Conservation (phyloP, 2,797 vertebrate genomes). For the Cyprinella venusta region DNA sequence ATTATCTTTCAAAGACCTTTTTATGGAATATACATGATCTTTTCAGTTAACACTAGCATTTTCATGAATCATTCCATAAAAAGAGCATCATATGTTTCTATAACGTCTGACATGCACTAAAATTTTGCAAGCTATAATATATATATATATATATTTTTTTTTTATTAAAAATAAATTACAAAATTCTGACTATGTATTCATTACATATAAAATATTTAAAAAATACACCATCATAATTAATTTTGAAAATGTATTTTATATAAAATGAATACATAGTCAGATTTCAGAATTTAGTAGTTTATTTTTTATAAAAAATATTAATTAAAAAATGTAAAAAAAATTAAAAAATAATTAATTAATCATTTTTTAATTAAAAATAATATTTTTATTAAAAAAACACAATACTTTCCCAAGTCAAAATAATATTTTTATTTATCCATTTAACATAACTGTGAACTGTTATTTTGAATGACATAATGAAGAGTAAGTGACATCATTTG, state of each 20-base stretch:
- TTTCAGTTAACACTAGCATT: not conserved
- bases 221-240: no score
- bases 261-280: not conserved
- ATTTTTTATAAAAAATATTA: no score
- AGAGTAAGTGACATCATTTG: not conserved
- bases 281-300: not conserved
- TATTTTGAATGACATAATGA: not conserved
- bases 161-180: no score
- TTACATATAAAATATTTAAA: no score
- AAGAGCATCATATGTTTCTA: not conserved
- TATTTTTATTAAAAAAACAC: no score
- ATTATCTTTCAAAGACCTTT: not conserved
- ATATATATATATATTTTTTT: no score
- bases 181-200: no score
- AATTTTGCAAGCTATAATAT: no score
- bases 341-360: no score
- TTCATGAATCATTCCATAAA: not conserved
- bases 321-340: no score
- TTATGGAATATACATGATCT: not conserved
- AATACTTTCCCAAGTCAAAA: not conserved
- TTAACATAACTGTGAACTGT: not conserved
- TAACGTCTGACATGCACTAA: not conserved
- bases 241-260: not conserved
- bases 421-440: not conserved
- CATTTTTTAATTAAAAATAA: no score